phyloP scores from a whole-genome alignment of 1,140 invertebrate species.

The Diorhabda carinulata region DNA sequence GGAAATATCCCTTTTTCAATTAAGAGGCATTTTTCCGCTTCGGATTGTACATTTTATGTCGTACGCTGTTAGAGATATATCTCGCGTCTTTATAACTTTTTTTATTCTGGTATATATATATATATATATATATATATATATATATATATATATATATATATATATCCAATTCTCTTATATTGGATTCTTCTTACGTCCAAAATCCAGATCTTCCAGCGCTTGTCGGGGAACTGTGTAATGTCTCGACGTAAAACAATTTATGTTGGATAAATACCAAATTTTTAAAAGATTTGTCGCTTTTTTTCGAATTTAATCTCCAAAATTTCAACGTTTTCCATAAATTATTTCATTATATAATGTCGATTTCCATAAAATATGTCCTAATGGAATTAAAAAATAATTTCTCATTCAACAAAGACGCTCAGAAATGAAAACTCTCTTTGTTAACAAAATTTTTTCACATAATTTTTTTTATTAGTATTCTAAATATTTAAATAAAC shows the following conservation, averaged over 20 bases:
- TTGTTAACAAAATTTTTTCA: too few species aligned
- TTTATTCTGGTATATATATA: not conserved
- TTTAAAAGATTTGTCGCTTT: not conserved
- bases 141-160: not conserved
- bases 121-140: not conserved
- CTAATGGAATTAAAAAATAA: too few species aligned
- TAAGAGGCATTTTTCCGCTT: not conserved
- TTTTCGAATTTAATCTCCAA: too few species aligned
- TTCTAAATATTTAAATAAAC: too few species aligned
- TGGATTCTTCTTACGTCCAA: slow-evolving; percentile 1
- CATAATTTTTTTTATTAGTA: too few species aligned
- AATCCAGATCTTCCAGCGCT: not conserved
- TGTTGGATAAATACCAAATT: not conserved
- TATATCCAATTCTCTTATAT: slow-evolving; percentile 1
- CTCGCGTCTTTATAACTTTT: not conserved
- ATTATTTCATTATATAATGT: too few species aligned
- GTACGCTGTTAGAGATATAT: not conserved
- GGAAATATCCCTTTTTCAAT: not conserved
- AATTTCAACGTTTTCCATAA: too few species aligned
- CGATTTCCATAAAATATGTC: too few species aligned
- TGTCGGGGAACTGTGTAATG: slow-evolving; percentile 1
- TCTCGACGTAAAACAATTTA: slow-evolving; percentile 6
- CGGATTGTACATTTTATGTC: not conserved
- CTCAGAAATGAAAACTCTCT: too few species aligned
- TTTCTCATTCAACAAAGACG: too few species aligned